Evolutionary conservation across 2,797 vertebrate species (phyloP).

Genomic region (Selene dorsalis): DNA sequence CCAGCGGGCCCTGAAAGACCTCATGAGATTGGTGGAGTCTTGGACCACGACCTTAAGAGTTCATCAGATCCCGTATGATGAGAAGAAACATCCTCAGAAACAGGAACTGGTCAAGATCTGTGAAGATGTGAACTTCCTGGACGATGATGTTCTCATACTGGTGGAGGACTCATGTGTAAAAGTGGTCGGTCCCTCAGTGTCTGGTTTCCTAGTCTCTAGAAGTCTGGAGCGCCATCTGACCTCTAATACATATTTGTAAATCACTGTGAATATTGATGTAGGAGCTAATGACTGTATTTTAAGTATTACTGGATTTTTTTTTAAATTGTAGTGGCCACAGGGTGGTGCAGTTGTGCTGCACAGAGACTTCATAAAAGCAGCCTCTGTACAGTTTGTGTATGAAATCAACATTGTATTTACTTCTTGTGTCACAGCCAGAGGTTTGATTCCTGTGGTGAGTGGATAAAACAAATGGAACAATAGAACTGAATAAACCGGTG

Average conservation of each 20-base stretch:
- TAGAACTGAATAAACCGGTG: not conserved
- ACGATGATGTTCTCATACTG: not conserved
- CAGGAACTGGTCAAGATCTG: conserved; percentile 45
- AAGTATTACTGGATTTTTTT: too few relatives aligned
- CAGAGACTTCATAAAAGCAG: too few relatives aligned
- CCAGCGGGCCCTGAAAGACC: not conserved
- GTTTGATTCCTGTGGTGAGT: not conserved
- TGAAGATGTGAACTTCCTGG: fast-evolving
- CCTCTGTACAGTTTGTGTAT: not conserved
- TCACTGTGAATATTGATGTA: fast-evolving
- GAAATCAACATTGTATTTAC: not conserved
- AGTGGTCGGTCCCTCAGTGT: conserved; percentile 12
- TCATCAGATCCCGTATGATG: conserved; percentile 17
- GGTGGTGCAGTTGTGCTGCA: conserved; percentile 32
- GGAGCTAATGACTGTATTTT: not conserved
- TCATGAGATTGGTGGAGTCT: not conserved
- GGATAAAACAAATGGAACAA: conserved; percentile 1
- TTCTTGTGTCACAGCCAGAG: not conserved
- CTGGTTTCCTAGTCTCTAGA: conserved; percentile 11
- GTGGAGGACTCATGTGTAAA: conserved; percentile 42
- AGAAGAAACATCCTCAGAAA: not conserved
- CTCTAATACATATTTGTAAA: not conserved
- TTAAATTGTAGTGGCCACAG: too few relatives aligned
- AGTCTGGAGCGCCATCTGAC: fast-evolving
- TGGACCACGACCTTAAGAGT: conserved; percentile 15